Percentiles rank a stretch among this genome's conserved stretches.
Conservation (phyloP, 2,888 invertebrate genomes). For the Calliscelio sp. region DNA sequence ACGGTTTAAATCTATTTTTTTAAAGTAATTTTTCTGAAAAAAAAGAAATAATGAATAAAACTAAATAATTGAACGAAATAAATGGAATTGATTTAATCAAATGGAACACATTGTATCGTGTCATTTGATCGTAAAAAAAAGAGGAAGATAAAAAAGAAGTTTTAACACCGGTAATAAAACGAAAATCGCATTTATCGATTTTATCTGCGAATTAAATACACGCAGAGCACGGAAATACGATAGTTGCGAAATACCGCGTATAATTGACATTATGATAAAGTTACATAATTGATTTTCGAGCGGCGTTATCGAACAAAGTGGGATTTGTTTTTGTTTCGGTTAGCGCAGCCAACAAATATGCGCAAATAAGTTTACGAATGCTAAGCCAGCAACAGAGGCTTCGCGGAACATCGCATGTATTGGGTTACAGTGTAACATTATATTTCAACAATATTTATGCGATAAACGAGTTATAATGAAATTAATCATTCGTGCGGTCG, state of each 20-base stretch:
- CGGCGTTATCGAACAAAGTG: slow-evolving; percentile 31
- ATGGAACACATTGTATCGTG: slow-evolving; percentile 27
- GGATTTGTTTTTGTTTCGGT: slow-evolving; percentile 49
- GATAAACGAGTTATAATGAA: slow-evolving; percentile 51
- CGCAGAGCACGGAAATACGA: slow-evolving; percentile 21
- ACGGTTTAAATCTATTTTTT: no score
- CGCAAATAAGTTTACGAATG: slow-evolving; percentile 29
- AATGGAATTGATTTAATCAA: slow-evolving; percentile 26
- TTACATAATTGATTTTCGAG: slow-evolving; percentile 46
- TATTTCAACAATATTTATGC: slow-evolving; percentile 47
- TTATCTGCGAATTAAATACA: slow-evolving; percentile 33
- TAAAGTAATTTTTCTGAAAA: no score
- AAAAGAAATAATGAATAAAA: no score
- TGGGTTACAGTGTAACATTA: slow-evolving; percentile 39
- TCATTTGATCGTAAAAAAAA: slow-evolving; percentile 9
- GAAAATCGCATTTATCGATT: slow-evolving; percentile 35
- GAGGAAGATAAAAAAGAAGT: background rate
- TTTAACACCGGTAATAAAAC: slow-evolving; percentile 22
- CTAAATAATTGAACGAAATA: no score
- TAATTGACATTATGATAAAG: slow-evolving; percentile 43
- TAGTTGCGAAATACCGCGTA: slow-evolving; percentile 26
- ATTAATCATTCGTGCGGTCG: slow-evolving; percentile 45
- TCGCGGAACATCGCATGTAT: slow-evolving; percentile 29
- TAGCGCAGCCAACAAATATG: slow-evolving; percentile 26
- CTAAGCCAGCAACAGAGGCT: slow-evolving; percentile 16